phyloP scores from a whole-genome alignment of 2,113 vertebrate genomes.

The Rhineura floridana region DNA sequence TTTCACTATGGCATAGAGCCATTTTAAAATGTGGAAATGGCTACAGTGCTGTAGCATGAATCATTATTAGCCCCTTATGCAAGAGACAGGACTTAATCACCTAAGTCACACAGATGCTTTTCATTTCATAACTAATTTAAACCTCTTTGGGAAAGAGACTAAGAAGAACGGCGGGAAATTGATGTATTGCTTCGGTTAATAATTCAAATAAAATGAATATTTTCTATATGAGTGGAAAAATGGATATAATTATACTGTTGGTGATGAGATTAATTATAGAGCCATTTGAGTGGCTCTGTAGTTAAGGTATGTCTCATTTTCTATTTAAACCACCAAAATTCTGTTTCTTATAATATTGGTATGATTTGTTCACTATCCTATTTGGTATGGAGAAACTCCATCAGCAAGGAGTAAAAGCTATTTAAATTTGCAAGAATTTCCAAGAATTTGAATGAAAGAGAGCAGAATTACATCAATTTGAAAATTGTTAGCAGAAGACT shows the following conservation, averaged over 20 bases:
- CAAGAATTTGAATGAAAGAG: not conserved
- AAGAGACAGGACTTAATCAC: not conserved
- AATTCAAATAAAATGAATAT: not conserved
- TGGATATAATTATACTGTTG: not conserved
- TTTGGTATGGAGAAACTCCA: not conserved
- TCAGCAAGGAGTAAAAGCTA: not conserved
- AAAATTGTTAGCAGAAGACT: no score
- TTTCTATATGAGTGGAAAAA: not conserved
- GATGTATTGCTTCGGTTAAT: not conserved
- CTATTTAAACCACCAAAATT: not conserved
- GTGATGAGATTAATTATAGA: not conserved
- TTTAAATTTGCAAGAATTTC: not conserved
- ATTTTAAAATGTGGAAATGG: not conserved
- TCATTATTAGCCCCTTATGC: not conserved
- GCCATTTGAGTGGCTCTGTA: not conserved
- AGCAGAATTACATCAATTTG: no score
- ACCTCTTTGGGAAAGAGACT: not conserved
- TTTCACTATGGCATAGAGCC: not conserved
- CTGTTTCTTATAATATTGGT: not conserved
- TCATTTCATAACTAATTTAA: not conserved
- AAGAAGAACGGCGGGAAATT: not conserved
- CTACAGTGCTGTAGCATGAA: not conserved
- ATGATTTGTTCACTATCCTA: not conserved
- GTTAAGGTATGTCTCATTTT: not conserved
- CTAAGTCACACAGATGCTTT: not conserved